Base-by-base conservation (phyloP, 2,888 invertebrate genomes). In the Ferrisia virgata region DNA sequence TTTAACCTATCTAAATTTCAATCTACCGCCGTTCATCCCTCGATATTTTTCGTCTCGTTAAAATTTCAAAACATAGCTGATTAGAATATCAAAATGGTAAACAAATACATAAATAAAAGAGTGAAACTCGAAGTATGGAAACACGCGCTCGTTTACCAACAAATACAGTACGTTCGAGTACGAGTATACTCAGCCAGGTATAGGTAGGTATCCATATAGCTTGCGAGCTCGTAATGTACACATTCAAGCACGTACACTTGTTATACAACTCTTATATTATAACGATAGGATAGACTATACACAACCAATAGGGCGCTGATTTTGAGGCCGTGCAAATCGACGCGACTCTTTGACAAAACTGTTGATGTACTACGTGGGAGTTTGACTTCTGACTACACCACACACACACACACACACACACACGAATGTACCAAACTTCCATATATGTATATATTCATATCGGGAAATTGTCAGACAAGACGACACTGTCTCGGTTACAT, bases 241-340 rank as follows among this genome's bases (percentile, higher is more conserved):
- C 64, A 64, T 64, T 64, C 64, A 64, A 64, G 64, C 64, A 64
- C 64, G 64, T 64, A 64, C 64, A 13, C 1, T n/a, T n/a, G 64
- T 64, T 64, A 28, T 64, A 64, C 64, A 64, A 64, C 64, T 64
- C 64, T 64, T 64, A 28, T 25, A 64, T 64, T 28, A 2, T 64
- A 53, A 53, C 18, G 22, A 53, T 9, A n/a, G n/a, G n/a, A n/a
- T n/a, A n/a, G n/a, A 64, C 64, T 15, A 18, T 53, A 15, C 13
- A 64, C 13, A 64, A 64, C 64, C 64, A 28, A 64, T 64, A 64
- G 64, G 53, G 64, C 64, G 64, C 64, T 64, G 64, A 64, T 28
- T 64, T 64, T 11, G 28, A 15, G 25, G 28, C 64, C 28, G 25
- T 64, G 25, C 64, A 64, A 28, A 64, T 64, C 31, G 28, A 53